Conservation (phyloP, 2,797 vertebrate genomes). For the Euphonia xanthogaster region DNA sequence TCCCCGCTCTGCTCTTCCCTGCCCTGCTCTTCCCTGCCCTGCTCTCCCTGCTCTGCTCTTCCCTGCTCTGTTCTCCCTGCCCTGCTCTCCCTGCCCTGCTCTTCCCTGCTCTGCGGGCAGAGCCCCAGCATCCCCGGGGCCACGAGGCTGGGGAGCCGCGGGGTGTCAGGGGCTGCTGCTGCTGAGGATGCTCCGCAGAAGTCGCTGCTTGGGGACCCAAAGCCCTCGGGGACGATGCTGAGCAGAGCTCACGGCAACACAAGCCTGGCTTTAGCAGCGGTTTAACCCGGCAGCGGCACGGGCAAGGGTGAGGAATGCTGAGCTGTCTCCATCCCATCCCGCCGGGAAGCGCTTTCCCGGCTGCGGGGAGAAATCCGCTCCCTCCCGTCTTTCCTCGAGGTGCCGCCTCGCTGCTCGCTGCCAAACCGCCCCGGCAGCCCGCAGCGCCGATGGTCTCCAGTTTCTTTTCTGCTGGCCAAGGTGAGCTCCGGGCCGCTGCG, state of each 20-base stretch:
- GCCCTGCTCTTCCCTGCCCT: too few relatives aligned
- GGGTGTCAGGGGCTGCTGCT: rapidly evolving
- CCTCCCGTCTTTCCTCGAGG: neutral
- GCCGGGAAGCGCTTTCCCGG: neutral
- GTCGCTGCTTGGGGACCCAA: neutral
- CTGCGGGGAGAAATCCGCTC: neutral
- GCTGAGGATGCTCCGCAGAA: neutral
- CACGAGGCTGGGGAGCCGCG: neutral
- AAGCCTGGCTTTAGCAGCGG: neutral
- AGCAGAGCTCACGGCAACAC: neutral
- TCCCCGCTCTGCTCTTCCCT: too few relatives aligned
- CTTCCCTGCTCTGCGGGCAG: neutral
- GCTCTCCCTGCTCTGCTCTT: too few relatives aligned
- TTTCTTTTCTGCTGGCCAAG: neutral
- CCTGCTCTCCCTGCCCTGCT: too few relatives aligned
- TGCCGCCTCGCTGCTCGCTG: neutral
- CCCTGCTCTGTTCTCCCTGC: neutral
- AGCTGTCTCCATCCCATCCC: neutral
- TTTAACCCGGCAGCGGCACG: neutral
- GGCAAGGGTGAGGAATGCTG: neutral
- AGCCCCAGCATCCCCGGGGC: rapidly evolving
- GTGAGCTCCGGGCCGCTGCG: rapidly evolving
- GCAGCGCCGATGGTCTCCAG: neutral
- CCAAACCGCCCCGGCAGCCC: neutral
- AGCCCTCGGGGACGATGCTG: neutral